A percentile compares a stretch with the other conserved stretches of the same genome.
phyloP scores from a whole-genome alignment of 2,113 vertebrate species.

The Urocynchramus pylzowi region DNA sequence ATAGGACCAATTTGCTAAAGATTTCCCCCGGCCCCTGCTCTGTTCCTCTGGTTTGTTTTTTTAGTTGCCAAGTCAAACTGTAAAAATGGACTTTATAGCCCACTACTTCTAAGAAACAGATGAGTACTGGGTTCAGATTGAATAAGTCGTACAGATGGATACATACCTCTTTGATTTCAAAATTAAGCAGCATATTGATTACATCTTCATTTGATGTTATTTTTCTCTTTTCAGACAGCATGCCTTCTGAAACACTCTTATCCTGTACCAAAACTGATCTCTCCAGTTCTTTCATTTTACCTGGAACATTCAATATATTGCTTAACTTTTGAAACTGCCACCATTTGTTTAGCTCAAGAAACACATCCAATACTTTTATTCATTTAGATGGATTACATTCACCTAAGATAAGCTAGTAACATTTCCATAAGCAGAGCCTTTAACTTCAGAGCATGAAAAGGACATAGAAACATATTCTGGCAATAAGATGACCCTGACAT shows the following conservation, averaged over 20 bases:
- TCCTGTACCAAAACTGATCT: not conserved
- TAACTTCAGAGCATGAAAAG: not conserved
- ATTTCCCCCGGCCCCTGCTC: accelerated
- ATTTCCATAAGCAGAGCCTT: not conserved
- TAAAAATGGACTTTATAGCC: not conserved
- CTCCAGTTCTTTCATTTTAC: slow-evolving; percentile 32
- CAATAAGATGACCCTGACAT: not conserved
- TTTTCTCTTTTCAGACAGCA: not conserved
- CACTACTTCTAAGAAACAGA: not conserved
- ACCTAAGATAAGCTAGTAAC: not conserved
- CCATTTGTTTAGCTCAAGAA: not conserved
- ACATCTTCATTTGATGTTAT: slow-evolving; percentile 63
- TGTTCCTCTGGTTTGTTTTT: not conserved
- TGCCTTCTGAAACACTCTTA: not conserved
- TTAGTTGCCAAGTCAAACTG: not conserved
- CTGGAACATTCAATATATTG: not conserved
- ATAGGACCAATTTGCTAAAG: not conserved
- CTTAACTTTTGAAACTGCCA: not conserved
- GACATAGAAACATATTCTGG: not conserved
- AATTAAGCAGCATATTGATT: slow-evolving; percentile 83
- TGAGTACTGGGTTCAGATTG: not conserved
- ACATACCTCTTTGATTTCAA: slow-evolving; percentile 89
- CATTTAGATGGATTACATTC: not conserved
- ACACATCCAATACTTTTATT: not conserved
- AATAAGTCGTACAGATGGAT: not conserved